A percentile compares a stretch with the other conserved stretches of the same genome.
These are phyloP conservation scores for Nixonia krombeini DNA, from an alignment of 1,140 invertebrate genomes.

Conservation along the genomic window DNA sequence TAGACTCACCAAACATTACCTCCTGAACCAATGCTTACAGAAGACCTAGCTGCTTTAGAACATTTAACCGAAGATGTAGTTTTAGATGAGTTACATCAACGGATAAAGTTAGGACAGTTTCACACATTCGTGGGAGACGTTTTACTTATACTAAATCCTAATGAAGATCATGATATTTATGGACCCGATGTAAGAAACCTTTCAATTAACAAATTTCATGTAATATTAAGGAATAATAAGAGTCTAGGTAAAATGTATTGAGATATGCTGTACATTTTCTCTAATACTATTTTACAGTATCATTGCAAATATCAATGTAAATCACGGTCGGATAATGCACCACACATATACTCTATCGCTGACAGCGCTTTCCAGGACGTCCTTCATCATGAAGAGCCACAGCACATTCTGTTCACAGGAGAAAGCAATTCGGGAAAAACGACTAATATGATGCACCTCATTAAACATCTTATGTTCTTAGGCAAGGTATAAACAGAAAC, in stretches of 20 bases:
- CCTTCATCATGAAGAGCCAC: conserved; percentile 84
- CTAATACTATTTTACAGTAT: conserved; percentile 74
- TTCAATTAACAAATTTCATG: conserved; percentile 8
- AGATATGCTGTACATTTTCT: no score
- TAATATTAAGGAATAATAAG: conserved; percentile 10
- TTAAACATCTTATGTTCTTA: conserved; percentile 83
- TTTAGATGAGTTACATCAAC: conserved; percentile 80
- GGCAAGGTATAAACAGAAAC: conserved; percentile 70
- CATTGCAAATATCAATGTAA: conserved; percentile 87
- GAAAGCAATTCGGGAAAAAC: conserved; percentile 90
- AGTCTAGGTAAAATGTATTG: no score
- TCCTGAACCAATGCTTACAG: conserved; percentile 82
- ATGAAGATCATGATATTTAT: conserved; percentile 79
- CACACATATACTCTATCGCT: conserved; percentile 91
- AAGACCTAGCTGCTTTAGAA: conserved; percentile 89
- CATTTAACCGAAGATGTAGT: conserved; percentile 83
- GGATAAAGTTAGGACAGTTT: conserved; percentile 80
- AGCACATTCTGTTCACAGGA: conserved; percentile 86
- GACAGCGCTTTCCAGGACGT: conserved; percentile 90
- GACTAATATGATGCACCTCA: conserved; percentile 79
- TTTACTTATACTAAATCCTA: conserved; percentile 89
- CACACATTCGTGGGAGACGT: conserved; percentile 94
- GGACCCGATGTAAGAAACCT: conserved; percentile 77
- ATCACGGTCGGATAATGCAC: conserved; percentile 89
- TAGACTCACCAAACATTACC: conserved; percentile 56